These are phyloP conservation scores for Meriones psammophilus DNA, from an alignment of 2,797 vertebrate genomes.

Conservation along the genomic window DNA sequence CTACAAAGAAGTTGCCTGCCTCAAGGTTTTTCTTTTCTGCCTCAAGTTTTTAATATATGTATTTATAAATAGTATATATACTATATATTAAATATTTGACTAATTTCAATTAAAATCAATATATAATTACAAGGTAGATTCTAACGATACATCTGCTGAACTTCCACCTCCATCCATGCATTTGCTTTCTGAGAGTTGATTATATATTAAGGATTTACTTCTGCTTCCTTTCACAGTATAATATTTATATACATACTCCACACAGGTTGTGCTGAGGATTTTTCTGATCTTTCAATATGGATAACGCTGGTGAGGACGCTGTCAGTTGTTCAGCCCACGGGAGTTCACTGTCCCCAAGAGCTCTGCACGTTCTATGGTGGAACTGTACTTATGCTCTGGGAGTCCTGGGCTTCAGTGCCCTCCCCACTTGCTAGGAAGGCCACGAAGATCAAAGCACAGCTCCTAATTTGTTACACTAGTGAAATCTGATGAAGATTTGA, in stretches of 20 bases:
- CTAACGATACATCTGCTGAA: neutral
- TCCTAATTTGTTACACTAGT: neutral
- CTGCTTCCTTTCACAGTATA: neutral
- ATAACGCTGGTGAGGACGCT: neutral
- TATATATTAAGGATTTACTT: slow-evolving; percentile 10
- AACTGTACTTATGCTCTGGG: neutral
- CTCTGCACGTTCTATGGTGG: neutral
- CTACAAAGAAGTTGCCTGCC: slow-evolving; percentile 31
- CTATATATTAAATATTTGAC: neutral
- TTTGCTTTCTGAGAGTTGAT: neutral
- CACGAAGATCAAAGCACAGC: neutral
- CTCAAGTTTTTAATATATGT: slow-evolving; percentile 16
- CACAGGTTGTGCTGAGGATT: neutral
- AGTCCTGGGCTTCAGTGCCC: neutral
- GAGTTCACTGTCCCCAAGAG: neutral
- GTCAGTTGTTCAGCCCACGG: neutral
- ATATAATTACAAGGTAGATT: neutral
- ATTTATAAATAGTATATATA: neutral
- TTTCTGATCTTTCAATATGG: neutral
- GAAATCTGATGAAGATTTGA: neutral
- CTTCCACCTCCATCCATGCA: neutral
- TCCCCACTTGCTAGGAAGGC: neutral
- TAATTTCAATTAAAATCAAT: slow-evolving; percentile 23
- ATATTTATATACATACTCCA: neutral
- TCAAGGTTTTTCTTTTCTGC: slow-evolving; percentile 24